phyloP scores from a whole-genome alignment of 37 sponge, comb jelly and placozoan species.

The Agelas oroides region DNA sequence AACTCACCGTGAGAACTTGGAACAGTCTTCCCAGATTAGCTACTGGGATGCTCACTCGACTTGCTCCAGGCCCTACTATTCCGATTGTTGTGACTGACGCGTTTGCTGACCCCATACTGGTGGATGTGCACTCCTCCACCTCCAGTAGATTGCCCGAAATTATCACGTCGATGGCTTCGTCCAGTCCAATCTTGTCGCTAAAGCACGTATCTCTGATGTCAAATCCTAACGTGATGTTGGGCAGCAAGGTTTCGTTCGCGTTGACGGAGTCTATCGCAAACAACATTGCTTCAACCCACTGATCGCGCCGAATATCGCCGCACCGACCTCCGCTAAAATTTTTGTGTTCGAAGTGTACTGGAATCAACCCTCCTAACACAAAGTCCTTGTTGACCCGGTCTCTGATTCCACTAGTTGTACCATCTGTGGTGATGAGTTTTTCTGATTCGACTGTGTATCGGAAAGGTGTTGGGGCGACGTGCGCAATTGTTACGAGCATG shows the following conservation, averaged over 20 bases:
- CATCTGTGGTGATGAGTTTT: too few relatives aligned
- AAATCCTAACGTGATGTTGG: conserved; percentile 63
- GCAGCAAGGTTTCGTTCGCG: conserved; percentile 42
- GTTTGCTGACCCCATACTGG: too few relatives aligned
- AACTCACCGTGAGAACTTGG: conserved; percentile 71
- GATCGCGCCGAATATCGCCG: not conserved
- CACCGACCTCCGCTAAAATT: not conserved
- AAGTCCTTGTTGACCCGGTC: conserved; percentile 30
- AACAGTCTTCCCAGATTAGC: conserved; percentile 72
- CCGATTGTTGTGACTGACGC: conserved; percentile 3
- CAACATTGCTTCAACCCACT: conserved; percentile 80
- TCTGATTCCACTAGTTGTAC: too few relatives aligned
- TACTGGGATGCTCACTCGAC: conserved; percentile 49
- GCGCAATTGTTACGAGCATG: too few relatives aligned
- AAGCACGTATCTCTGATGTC: conserved; percentile 84
- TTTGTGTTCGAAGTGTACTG: conserved; percentile 28
- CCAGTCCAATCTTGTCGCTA: conserved; percentile 56
- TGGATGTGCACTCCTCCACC: not conserved
- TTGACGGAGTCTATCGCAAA: conserved; percentile 75
- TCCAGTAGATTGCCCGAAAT: conserved; percentile 33
- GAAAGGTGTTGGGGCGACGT: too few relatives aligned
- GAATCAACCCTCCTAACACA: conserved; percentile 82
- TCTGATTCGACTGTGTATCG: too few relatives aligned
- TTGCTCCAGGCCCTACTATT: conserved; percentile 74
- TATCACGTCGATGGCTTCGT: conserved; percentile 65